These are phyloP conservation scores for Andrena bicolor DNA, from an alignment of 2,888 invertebrate species.

Conservation along the genomic window DNA sequence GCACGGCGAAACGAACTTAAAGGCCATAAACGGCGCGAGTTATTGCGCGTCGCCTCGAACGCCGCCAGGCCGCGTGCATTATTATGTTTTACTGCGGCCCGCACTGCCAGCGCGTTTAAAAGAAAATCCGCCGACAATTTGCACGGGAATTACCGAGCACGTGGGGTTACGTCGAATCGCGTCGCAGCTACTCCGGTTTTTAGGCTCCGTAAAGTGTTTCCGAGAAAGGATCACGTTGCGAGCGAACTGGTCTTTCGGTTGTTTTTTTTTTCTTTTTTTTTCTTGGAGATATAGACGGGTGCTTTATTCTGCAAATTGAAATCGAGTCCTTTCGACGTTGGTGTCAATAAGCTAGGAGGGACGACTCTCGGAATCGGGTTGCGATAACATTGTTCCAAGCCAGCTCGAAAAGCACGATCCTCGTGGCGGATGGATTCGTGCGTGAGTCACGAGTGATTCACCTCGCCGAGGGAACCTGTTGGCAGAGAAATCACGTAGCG, in stretches of 20 bases:
- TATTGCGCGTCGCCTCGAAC: slow-evolving; percentile 46
- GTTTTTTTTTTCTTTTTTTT: too few species aligned
- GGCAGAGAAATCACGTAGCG: slow-evolving; percentile 65
- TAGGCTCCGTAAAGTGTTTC: slow-evolving; percentile 21
- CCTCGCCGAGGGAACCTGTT: slow-evolving; percentile 53
- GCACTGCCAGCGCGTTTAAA: slow-evolving; percentile 17
- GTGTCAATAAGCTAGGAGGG: not conserved
- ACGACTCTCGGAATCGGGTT: slow-evolving; percentile 2
- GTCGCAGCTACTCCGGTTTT: slow-evolving; percentile 15
- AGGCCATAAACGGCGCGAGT: slow-evolving; percentile 32
- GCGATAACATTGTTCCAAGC: slow-evolving; percentile 52
- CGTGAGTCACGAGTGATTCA: slow-evolving; percentile 70
- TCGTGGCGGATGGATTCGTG: slow-evolving; percentile 53
- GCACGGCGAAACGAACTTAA: slow-evolving; percentile 34
- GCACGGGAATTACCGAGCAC: slow-evolving; percentile 33
- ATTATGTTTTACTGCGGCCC: slow-evolving; percentile 37
- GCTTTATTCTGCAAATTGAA: not conserved
- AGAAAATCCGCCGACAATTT: slow-evolving; percentile 29
- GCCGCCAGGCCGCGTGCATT: slow-evolving; percentile 13
- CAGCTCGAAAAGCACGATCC: slow-evolving; percentile 11
- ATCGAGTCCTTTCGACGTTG: too few species aligned
- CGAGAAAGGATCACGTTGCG: slow-evolving; percentile 14
- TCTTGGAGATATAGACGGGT: too few species aligned
- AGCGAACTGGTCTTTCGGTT: too few species aligned
- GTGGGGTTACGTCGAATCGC: not conserved